phyloP scores from a whole-genome alignment of 2,888 invertebrate species.

The Eremobia ochroleuca region DNA sequence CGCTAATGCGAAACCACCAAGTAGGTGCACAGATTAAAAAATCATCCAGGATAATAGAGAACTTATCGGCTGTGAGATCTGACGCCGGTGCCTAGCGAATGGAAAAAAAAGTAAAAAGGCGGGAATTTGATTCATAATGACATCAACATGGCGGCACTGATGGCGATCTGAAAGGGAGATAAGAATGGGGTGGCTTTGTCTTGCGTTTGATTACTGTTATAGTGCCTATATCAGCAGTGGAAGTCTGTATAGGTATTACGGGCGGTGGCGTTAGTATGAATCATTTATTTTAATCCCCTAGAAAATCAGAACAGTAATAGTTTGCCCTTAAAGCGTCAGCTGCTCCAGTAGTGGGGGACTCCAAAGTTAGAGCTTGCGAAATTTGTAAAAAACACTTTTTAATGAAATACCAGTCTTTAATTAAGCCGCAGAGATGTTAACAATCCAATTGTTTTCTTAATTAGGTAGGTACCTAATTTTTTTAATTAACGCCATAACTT shows the following conservation, averaged over 20 bases:
- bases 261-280: neutral
- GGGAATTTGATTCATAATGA: slow-evolving; percentile 90
- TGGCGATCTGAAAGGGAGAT: slow-evolving; percentile 88
- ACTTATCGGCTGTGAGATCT: slow-evolving; percentile 89
- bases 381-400: neutral
- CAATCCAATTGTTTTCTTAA: neutral
- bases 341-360: neutral
- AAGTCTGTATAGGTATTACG: neutral
- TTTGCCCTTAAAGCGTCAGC: neutral
- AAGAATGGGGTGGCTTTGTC: slow-evolving; percentile 87
- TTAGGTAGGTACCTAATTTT: neutral
- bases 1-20: slow-evolving; percentile 83
- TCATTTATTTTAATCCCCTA: neutral
- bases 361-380: neutral
- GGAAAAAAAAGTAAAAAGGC: slow-evolving; percentile 83
- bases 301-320: neutral
- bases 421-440: neutral
- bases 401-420: neutral
- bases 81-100: slow-evolving; percentile 86
- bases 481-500: neutral
- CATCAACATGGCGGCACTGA: slow-evolving; percentile 88
- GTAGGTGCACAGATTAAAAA: slow-evolving; percentile 87
- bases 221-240: slow-evolving; percentile 52
- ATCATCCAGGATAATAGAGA: slow-evolving; percentile 90
- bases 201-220: slow-evolving; percentile 81